Percentiles rank a stretch among this genome's conserved stretches.
phyloP scores from a whole-genome alignment of 2,888 invertebrate genomes.

The Nasonia oneida region DNA sequence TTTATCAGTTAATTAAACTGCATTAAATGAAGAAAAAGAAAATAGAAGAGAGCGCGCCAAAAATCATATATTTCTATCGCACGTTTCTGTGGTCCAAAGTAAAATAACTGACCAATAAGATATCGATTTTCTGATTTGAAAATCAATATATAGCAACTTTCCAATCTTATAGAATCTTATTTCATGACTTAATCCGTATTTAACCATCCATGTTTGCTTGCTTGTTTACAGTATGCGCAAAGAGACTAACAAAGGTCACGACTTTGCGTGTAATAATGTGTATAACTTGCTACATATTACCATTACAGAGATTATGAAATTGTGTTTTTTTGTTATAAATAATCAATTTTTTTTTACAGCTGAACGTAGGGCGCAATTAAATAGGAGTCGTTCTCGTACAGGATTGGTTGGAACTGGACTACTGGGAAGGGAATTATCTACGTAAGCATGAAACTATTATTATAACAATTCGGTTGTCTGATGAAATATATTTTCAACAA shows the following conservation, averaged over 20 bases:
- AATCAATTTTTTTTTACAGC: slow-evolving; percentile 81
- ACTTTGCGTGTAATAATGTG: not conserved
- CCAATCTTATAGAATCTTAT: slow-evolving; percentile 14
- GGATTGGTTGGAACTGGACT: slow-evolving; percentile 85
- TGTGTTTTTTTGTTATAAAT: not conserved
- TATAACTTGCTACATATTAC: not conserved
- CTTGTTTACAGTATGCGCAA: slow-evolving; percentile 48
- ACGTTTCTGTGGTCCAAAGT: slow-evolving; percentile 29
- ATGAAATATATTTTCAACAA: not conserved
- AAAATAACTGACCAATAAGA: slow-evolving; percentile 42
- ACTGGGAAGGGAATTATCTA: slow-evolving; percentile 85
- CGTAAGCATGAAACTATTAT: slow-evolving; percentile 80
- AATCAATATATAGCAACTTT: slow-evolving; percentile 11
- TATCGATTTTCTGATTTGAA: not conserved
- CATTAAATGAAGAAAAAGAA: not conserved
- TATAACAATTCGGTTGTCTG: not conserved
- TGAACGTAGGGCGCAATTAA: slow-evolving; percentile 94
- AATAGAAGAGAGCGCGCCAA: not conserved
- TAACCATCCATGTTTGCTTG: slow-evolving; percentile 56
- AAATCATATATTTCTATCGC: slow-evolving; percentile 45
- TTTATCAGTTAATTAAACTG: not conserved
- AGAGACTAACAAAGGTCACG: slow-evolving; percentile 30
- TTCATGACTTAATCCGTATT: slow-evolving; percentile 33
- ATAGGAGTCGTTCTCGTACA: slow-evolving; percentile 91
- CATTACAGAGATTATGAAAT: not conserved